Base-by-base conservation (phyloP, 2,113 vertebrate species). In the Cepphus grylle region DNA sequence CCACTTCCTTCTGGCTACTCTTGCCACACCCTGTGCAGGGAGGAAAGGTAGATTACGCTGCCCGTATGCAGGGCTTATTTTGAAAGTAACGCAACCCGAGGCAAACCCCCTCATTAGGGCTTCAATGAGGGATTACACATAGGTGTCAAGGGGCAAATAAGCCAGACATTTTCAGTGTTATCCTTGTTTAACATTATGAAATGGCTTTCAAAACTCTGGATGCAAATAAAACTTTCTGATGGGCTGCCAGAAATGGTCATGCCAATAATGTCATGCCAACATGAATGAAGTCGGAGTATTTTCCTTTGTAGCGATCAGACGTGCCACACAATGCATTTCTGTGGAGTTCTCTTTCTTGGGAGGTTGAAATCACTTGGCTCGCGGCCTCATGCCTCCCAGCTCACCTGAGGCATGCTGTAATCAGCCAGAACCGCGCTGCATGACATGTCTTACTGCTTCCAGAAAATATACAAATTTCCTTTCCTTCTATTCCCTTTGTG, bases 391-490 rank as follows among this genome's bases (percentile, higher is more conserved):
- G 90, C 77, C 93, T 95, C 88, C 93, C 76, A 79, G 96, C 80
- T 90, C 91, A 90, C 86, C 88, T 77, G 89, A 97, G 97, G 91
- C 89, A 77, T 81, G 78, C 90, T 90, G 59, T 95, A 92, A 96
- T 96, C 93, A 87, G 72, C 88, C 88, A 93, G 91, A 97, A 96
- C 95, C 1, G 20, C 0, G 5, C 88, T 93, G 91, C 87, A 50
- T 74, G 73, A 78, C 56, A 79, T 81, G 66, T 96, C 96, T 93
- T 89, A 65, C 89, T 58, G 74, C 83, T 89, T 80, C 69, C 45
- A 96, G 95, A 95, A 81, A 72, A 84, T 55, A 59, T 10, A 91
- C 78, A 61, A 59, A 76, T 88, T 95, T 96, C 83, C 76, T 65
- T 81, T 77, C 47, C 82, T 83, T 62, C 66, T 74, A 59, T 42